Evolutionary conservation across 2,113 vertebrate genomes (phyloP), one percentile per base, ranked within the genome.

Genomic region (Psammodynastes pulverulentus): DNA sequence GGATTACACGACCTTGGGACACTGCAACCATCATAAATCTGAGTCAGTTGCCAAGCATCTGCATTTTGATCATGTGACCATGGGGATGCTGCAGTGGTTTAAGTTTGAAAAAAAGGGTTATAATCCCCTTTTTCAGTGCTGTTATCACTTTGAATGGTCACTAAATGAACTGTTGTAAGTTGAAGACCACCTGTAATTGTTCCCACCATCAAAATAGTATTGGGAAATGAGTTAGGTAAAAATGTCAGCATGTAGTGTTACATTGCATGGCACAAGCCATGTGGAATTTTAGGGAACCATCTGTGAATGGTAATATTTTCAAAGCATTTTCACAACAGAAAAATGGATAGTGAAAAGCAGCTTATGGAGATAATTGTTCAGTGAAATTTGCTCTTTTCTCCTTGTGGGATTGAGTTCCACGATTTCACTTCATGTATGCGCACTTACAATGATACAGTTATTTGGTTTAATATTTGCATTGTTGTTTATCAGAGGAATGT

Each of bases 1-100:
- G 0, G 5, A 53, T 53, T 5, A 6, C 52, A 6, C 21, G 4
- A 53, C 52, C 4, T 1, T 0, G 1, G 17, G 52, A 53, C 5
- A 54, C 21, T 24, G 53, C 53, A 54, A 23, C 53, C 21, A 2
- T 54, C 21, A 54, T 54, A 54, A 54, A 54, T 54, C 2, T 8
- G 21, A 54, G 48, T 49, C 48, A 49, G 9, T 49, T 29, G 9
- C 56, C 26, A 62, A 12, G 58, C 26, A 62, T 12, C 26, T 62
- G 26, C 26, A 62, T 29, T 26, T 58, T 58, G 9, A 58, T 58
- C 56, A 58, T 26, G 56, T 29, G 24, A 26, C 24, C 54, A 26
- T 56, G 54, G 54, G 54, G 2, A 26, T 56, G 23, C 54, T 26
- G 23, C 5, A 9, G 3, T 1, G 8, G 54, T 56, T 56, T 56